phyloP scores from a whole-genome alignment of 92 coral and sea anemone species.

The Zoanthus sansibaricus region DNA sequence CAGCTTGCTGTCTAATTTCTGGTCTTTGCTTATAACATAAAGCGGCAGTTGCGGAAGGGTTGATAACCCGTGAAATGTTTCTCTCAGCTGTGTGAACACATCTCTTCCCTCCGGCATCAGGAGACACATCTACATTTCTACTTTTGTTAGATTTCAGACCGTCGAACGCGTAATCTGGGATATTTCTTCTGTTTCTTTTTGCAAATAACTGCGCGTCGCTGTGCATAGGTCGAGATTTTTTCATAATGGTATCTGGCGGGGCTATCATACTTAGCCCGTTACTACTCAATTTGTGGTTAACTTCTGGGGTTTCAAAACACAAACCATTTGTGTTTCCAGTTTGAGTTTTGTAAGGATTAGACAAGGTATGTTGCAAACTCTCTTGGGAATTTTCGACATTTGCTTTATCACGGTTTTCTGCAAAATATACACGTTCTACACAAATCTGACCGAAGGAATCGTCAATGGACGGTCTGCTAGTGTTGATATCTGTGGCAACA shows the following conservation, averaged over 20 bases:
- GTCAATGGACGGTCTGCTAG: not conserved
- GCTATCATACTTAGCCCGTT: not conserved
- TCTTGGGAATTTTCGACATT: not conserved
- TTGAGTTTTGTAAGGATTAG: not conserved
- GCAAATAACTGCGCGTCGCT: not conserved
- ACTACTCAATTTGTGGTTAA: not conserved
- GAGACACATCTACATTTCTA: not conserved
- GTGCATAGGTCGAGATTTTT: not conserved
- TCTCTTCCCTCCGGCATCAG: not conserved
- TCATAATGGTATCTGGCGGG: not conserved
- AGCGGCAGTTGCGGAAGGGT: too few species aligned
- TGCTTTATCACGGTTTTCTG: not conserved
- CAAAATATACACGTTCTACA: slow-evolving; percentile 41
- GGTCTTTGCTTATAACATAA: not conserved
- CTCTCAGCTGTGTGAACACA: not conserved
- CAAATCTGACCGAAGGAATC: slow-evolving; percentile 26
- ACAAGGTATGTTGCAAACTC: not conserved
- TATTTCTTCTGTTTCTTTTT: not conserved
- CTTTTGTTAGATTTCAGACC: not conserved
- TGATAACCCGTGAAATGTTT: not conserved
- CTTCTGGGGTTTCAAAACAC: not conserved
- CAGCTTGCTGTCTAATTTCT: not conserved
- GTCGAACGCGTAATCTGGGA: not conserved
- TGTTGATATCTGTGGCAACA: not conserved
- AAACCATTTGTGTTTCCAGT: not conserved